These are phyloP conservation scores for Drosophila santomea DNA, from an alignment of 1,140 invertebrate genomes.

Conservation along the genomic window DNA sequence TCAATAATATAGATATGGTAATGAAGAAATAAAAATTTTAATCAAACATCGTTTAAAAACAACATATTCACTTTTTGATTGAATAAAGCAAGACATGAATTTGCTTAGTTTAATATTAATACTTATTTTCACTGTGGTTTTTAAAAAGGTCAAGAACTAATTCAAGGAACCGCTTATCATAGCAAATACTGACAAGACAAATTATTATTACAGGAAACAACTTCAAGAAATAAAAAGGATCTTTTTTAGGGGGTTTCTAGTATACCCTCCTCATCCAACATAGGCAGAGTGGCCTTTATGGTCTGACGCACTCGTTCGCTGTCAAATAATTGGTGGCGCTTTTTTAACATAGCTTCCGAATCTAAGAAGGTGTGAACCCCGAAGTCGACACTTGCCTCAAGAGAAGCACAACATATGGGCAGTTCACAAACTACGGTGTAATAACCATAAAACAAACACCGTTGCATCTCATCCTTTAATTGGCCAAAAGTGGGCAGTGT, in stretches of 20 bases:
- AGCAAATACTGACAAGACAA: conserved; percentile 1
- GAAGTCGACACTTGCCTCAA: conserved; percentile 41
- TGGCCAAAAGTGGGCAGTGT: conserved; percentile 74
- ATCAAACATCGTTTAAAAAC: neutral
- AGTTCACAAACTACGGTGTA: conserved; percentile 63
- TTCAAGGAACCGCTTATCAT: neutral
- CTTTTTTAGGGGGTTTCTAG: conserved; percentile 37
- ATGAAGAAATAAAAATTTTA: neutral
- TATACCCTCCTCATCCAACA: conserved; percentile 63
- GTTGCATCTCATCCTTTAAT: conserved; percentile 65
- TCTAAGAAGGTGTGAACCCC: conserved; percentile 45
- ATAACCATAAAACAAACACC: conserved; percentile 69
- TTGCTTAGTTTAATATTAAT: too few species aligned
- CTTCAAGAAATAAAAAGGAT: too few species aligned
- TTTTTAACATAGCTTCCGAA: conserved; percentile 24
- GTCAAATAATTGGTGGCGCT: conserved; percentile 50
- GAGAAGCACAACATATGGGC: conserved; percentile 57
- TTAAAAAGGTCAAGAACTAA: too few species aligned
- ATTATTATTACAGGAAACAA: neutral
- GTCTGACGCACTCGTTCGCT: conserved; percentile 48
- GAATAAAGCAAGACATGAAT: too few species aligned
- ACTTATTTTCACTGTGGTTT: too few species aligned
- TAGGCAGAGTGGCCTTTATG: conserved; percentile 36
- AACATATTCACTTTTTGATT: too few species aligned
- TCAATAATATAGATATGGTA: neutral